These are phyloP conservation scores for Dastarcus helophoroides DNA, from an alignment of 2,888 invertebrate genomes.

Conservation along the genomic window DNA sequence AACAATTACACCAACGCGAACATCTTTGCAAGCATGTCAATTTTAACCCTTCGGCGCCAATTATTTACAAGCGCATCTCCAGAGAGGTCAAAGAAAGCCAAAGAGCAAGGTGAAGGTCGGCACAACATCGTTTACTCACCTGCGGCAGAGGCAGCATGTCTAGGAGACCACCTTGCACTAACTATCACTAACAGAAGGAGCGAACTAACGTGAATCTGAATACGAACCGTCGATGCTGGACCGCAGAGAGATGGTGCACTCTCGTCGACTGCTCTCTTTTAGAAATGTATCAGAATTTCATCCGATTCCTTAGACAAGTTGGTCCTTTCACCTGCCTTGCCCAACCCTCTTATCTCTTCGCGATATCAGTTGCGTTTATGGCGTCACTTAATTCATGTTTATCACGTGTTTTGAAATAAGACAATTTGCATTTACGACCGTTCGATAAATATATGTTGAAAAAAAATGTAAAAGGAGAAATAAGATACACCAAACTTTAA, in stretches of 20 bases:
- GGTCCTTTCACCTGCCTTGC: constrained; percentile 33
- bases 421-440: too few species aligned
- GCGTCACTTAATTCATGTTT: too few species aligned
- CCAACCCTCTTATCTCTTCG: constrained; percentile 14
- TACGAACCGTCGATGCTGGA: constrained; percentile 15
- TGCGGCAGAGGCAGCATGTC: constrained; percentile 22
- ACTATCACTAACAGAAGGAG: constrained; percentile 24
- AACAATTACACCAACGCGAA: too few species aligned
- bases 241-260: constrained; percentile 15
- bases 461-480: too few species aligned
- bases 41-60: too few species aligned
- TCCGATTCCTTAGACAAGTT: constrained; percentile 24
- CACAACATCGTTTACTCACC: constrained; percentile 24
- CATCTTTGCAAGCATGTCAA: too few species aligned
- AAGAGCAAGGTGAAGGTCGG: constrained; percentile 21
- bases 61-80: too few species aligned
- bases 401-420: too few species aligned
- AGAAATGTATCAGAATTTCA: constrained; percentile 35
- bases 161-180: constrained; percentile 20
- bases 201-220: constrained; percentile 2
- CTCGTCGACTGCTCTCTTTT: constrained; percentile 30
- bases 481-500: too few species aligned
- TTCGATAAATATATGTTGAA: too few species aligned
- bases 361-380: background rate
- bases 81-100: too few species aligned